Evolutionary conservation across 2,113 vertebrate genomes (phyloP).

Genomic region (Burhinus oedicnemus): DNA sequence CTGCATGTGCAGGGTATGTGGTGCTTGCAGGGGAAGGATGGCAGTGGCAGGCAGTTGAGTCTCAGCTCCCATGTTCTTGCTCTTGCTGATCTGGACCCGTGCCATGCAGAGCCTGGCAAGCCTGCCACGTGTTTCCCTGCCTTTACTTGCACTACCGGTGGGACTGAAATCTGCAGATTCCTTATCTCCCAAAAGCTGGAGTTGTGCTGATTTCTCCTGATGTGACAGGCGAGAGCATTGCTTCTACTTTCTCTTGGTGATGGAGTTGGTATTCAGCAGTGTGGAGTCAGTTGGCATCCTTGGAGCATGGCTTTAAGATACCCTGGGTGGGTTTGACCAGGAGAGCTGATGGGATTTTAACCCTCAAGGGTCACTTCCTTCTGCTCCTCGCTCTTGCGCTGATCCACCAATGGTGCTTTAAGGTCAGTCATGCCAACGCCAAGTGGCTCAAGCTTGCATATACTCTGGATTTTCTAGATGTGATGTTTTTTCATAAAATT

Average conservation of each 20-base stretch:
- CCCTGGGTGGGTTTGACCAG: background rate
- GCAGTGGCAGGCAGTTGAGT: too few relatives aligned
- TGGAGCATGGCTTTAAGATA: background rate
- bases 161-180: background rate
- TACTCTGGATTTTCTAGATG: fast-evolving
- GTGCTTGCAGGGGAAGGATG: background rate
- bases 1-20: background rate
- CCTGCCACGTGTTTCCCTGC: fast-evolving
- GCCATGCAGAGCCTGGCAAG: background rate
- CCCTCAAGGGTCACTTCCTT: background rate
- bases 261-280: background rate
- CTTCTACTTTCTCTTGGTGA: background rate
- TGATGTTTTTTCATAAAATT: background rate
- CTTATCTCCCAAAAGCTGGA: background rate
- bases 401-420: fast-evolving
- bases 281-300: background rate
- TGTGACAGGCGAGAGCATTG: fast-evolving
- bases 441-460: background rate
- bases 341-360: background rate
- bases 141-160: background rate
- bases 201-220: background rate
- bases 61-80: background rate
- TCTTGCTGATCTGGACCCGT: background rate
- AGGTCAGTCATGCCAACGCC: background rate
- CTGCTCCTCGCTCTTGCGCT: background rate